phyloP scores from a whole-genome alignment of 37 sponge, comb jelly and placozoan genomes.

The Ianthella basta region DNA sequence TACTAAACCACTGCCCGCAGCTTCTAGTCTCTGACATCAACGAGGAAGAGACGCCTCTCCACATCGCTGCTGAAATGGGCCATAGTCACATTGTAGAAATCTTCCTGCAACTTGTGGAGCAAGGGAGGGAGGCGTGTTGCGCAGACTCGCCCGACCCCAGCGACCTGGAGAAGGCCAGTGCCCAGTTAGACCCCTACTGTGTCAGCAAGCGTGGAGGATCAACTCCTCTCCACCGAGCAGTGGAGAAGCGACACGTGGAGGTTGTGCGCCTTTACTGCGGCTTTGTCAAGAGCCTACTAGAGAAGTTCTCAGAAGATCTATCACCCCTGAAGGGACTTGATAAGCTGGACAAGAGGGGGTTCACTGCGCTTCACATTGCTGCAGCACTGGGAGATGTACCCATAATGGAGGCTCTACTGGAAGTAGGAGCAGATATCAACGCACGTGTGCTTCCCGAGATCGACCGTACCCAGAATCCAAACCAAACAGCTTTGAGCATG shows the following conservation, averaged over 20 bases:
- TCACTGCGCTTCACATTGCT: constrained; percentile 80
- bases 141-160: not conserved
- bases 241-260: constrained; percentile 43
- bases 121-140: not conserved
- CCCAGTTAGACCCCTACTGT: constrained; percentile 34
- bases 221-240: constrained; percentile 75
- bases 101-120: constrained; percentile 57
- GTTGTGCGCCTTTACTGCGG: constrained; percentile 49
- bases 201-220: not conserved
- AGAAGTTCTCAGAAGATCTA: not conserved
- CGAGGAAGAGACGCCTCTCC: constrained; percentile 57
- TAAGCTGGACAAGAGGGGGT: constrained; percentile 44
- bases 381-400: constrained; percentile 37
- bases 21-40: constrained; percentile 53
- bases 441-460: constrained; percentile 57
- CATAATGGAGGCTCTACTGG: constrained; percentile 58
- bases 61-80: constrained; percentile 63
- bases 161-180: constrained; percentile 2
- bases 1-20: constrained; percentile 55
- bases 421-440: constrained; percentile 84
- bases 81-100: constrained; percentile 51
- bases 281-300: constrained; percentile 27
- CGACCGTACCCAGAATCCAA: constrained; percentile 39
- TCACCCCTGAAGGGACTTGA: constrained; percentile 44
- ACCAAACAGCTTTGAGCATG: constrained; percentile 74